Conservation (phyloP, 2,797 vertebrate species). For the Mus spretus region DNA sequence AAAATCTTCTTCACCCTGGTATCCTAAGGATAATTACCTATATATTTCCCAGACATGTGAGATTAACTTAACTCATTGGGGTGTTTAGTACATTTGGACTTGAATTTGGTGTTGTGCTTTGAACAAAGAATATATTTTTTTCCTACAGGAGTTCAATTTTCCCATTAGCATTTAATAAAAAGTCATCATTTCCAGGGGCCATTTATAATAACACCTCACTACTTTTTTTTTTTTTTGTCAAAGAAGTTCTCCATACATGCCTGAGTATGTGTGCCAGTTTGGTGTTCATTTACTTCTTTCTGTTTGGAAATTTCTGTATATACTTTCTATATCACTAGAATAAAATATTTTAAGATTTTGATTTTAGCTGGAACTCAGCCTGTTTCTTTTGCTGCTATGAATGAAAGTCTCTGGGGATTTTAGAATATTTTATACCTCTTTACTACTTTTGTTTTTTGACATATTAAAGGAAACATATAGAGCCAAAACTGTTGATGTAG, state of each 20-base stretch:
- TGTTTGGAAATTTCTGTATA: not conserved
- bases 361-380: not conserved
- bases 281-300: not conserved
- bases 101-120: slow-evolving; percentile 16
- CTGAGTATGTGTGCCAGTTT: not conserved
- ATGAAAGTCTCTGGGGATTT: not conserved
- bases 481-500: not conserved
- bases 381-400: slow-evolving; percentile 36
- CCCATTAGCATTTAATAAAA: slow-evolving; percentile 66
- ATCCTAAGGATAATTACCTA: slow-evolving; percentile 68
- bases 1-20: slow-evolving; percentile 58
- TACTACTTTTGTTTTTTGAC: slow-evolving; percentile 24
- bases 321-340: not conserved
- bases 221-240: not conserved
- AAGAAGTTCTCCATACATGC: not conserved
- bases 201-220: not conserved
- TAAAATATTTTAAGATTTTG: not conserved
- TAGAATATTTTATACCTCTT: slow-evolving; percentile 41
- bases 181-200: not conserved
- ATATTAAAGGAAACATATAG: not conserved
- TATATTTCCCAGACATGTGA: slow-evolving; percentile 72
- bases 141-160: slow-evolving; percentile 58
- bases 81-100: slow-evolving; percentile 63
- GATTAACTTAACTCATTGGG: slow-evolving; percentile 57
- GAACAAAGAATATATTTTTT: slow-evolving; percentile 16